These are phyloP conservation scores for Rhinogobius similis DNA, from an alignment of 2,113 vertebrate genomes.

Conservation along the genomic window DNA sequence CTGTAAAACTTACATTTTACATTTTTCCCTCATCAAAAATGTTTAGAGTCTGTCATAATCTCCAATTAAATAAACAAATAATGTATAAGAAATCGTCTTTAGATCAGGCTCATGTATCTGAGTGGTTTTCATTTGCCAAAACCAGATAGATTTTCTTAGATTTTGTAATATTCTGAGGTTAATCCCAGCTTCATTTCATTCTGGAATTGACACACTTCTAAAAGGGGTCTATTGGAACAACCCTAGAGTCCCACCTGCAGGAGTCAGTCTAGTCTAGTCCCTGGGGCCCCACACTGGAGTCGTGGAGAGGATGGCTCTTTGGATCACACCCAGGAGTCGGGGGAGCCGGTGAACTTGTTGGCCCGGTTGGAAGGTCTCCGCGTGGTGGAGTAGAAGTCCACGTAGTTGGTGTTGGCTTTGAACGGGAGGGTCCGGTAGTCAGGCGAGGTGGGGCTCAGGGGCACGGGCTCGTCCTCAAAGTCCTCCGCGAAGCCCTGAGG, in stretches of 20 bases:
- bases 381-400: constrained; percentile 98
- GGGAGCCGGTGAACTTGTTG: constrained; percentile 94
- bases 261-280: background rate
- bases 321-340: constrained; percentile 97
- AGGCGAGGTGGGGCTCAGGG: constrained; percentile 79
- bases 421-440: constrained; percentile 85
- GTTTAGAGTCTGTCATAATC: too few species aligned
- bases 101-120: too few species aligned
- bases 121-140: too few species aligned
- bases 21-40: too few species aligned
- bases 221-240: background rate
- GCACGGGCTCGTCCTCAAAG: constrained; percentile 88
- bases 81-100: too few species aligned
- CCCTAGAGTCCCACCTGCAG: background rate
- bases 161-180: too few species aligned
- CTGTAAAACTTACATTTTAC: too few species aligned
- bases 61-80: too few species aligned
- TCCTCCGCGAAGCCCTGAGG: constrained; percentile 93
- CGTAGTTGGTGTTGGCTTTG: constrained; percentile 95
- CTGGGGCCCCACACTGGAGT: background rate
- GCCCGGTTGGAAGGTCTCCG: constrained; percentile 92
- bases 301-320: background rate
- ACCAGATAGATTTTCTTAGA: too few species aligned
- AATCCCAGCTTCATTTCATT: too few species aligned
- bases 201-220: too few species aligned